These are phyloP conservation scores for Amblyraja radiata DNA, from an alignment of 2,797 vertebrate species.

Conservation along the genomic window DNA sequence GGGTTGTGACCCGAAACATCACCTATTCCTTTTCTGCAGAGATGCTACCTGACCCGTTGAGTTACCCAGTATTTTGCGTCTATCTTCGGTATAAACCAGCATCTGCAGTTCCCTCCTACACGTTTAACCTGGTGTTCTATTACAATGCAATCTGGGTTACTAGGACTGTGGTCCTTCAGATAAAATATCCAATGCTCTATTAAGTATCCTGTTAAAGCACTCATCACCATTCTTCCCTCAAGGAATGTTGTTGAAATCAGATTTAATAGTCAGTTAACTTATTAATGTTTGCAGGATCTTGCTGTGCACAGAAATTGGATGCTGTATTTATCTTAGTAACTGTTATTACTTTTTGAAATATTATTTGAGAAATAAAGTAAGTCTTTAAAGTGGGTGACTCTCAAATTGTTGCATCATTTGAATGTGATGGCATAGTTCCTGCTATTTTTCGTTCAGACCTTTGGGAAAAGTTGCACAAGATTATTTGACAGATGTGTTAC, in stretches of 20 bases:
- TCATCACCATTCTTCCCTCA: not conserved
- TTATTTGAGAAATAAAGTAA: not conserved
- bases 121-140: not conserved
- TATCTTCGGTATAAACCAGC: no score
- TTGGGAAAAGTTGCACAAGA: not conserved
- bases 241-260: not conserved
- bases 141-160: not conserved
- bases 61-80: no score
- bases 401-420: not conserved
- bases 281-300: not conserved
- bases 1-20: no score
- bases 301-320: not conserved
- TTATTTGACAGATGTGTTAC: not conserved
- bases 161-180: not conserved
- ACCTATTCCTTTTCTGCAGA: no score
- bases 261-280: not conserved
- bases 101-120: no score
- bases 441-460: not conserved
- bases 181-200: not conserved
- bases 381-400: not conserved
- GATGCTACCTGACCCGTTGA: no score
- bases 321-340: not conserved
- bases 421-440: not conserved
- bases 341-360: not conserved
- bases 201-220: no score